A percentile compares a stretch with the other conserved stretches of the same genome.
These are phyloP conservation scores for Planiliza haematocheilus DNA, from an alignment of 2,113 vertebrate genomes.

Conservation along the genomic window DNA sequence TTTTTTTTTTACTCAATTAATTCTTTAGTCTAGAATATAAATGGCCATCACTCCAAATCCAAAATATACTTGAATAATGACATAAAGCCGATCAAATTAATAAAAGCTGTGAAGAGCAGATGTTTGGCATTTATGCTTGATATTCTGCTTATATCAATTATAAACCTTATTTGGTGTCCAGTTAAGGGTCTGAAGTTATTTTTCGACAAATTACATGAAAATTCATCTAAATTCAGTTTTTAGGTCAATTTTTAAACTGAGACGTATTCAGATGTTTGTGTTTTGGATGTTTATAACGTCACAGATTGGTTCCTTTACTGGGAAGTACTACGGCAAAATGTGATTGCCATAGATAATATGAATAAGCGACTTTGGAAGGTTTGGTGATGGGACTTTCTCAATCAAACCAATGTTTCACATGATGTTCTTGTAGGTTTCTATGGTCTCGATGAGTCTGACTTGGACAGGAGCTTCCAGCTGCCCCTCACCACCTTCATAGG, in stretches of 20 bases:
- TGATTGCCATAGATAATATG: no score
- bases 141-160: background rate
- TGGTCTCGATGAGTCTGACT: slow-evolving; percentile 89
- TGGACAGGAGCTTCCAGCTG: slow-evolving; percentile 91
- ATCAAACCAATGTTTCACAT: slow-evolving; percentile 1
- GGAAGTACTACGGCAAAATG: no score
- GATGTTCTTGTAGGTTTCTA: slow-evolving; percentile 85
- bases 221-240: background rate
- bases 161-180: background rate
- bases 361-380: no score
- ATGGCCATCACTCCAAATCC: background rate
- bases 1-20: slow-evolving; percentile 23
- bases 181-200: background rate
- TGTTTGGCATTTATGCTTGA: background rate
- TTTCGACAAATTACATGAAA: background rate
- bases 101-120: background rate
- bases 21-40: slow-evolving; percentile 15
- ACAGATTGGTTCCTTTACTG: no score
- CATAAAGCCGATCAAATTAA: slow-evolving; percentile 1
- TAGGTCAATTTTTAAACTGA: background rate
- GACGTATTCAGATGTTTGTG: no score
- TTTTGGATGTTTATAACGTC: no score
- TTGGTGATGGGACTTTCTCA: background rate
- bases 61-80: background rate
- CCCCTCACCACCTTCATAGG: slow-evolving; percentile 94